Evolutionary conservation across 2,888 invertebrate genomes (phyloP), one percentile per base, ranked within the genome.

Genomic region (Drosophila heteroneura): DNA sequence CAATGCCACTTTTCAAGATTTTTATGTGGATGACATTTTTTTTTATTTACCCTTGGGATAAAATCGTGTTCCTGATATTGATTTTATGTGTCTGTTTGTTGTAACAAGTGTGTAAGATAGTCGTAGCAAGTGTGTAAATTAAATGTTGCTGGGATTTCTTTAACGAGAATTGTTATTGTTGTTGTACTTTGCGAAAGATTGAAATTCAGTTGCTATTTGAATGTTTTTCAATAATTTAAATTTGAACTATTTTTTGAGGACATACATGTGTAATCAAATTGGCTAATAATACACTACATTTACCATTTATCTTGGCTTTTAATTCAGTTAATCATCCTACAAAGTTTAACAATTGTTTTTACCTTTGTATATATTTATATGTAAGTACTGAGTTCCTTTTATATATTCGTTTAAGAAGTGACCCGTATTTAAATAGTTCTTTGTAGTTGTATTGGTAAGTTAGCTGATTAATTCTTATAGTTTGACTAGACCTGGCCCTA

Each of bases 361-460:
- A 60, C 35, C 32, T 28, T 60, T 52, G 4, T 62, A 33, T 35
- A 30, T 58, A 49, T 35, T 49, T 66, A 26, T 59, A 12, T 33
- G 30, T 41, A 44, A 41, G 28, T 26, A 65, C 51, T 71, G 58
- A 58, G 37, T 56, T 67, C 12, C 3, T 41, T 16, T 54, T 28
- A 30, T 35, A 22, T 41, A 32, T 65, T 79, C 73, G 58, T 28
- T 58, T 30, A 84, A 76, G 77, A 88, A 61, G 81, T 88, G 90
- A 85, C 85, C 85, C 85, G 85, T 85, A 85, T 85, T 88, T 58
- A 70, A 75, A 81, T 84, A 84, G 87, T 89, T 84, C 74, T 70
- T 70, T 74, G 66, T 82, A 72, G 47, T 61, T 67, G 62, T 16
- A 49, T 66, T 59, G 26, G 28, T 71, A 49, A 51, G 56, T 60